Evolutionary conservation across 30 jellyfish, hydroid and myxozoan genomes (phyloP), one percentile per base, ranked within the genome.

Genomic region (Turritopsis dohrnii): DNA sequence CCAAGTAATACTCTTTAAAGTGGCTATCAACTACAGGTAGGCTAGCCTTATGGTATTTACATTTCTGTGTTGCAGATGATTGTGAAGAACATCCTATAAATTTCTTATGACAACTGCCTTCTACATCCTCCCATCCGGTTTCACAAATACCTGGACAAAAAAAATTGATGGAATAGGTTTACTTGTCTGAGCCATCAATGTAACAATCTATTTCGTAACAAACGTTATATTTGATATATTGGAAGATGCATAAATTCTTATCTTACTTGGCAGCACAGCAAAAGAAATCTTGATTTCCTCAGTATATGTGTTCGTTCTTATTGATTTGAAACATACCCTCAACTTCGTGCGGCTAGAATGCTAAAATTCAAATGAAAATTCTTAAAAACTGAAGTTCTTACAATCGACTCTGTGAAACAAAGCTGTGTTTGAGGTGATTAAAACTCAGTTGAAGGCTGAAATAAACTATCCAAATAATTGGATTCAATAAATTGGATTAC

Each of bases 21-120:
- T 19, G 29, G 23, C 73, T 19, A 18, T 24, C 74, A 52, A 77
- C 65, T 17, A 41, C 53, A 77, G 87, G 87, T 16, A 80, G 87
- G 1, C 53, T 21, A 26, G 87, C 87, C 26, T 27, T 52, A 30
- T 22, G 81, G n/a, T 1, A 17, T 23, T 28, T 24, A 53, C 87
- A 80, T 29, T 80, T 84, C n/a, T 23, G 53, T 53, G 24, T 3
- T 27, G 87, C 87, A 23, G 52, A 7, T 0, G n/a, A 29, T 18
- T 16, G 65, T 24, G 87, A 22, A 21, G 26, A 65, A 29, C 77
- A 23, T 4, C 60, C 53, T 18, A 18, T 4, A 21, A 80, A 29
- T 25, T 23, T 30, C 54, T 80, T 41, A 29, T 31, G 65, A 80
- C 87, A 80, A 25, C 52, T 65, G n/a, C 41, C 82, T 7, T 80